Percentiles rank a stretch among this genome's conserved stretches.
These are phyloP conservation scores for Chouioia cunea DNA, from an alignment of 2,888 invertebrate species.

Conservation along the genomic window DNA sequence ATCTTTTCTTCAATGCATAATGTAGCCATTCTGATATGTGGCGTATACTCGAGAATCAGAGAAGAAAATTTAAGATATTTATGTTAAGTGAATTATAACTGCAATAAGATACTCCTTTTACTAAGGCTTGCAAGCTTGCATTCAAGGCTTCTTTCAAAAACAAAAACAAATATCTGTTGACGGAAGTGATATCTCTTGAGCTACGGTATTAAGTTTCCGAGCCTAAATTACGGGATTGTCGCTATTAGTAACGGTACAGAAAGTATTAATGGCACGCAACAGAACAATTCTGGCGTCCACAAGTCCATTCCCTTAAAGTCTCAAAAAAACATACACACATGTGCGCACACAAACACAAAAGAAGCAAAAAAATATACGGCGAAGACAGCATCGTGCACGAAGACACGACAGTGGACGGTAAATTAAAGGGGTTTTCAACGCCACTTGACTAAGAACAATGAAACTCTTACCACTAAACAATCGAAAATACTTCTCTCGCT, in stretches of 20 bases:
- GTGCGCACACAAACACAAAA: neutral
- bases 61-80: too few species aligned
- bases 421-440: constrained; percentile 44
- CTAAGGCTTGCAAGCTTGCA: too few species aligned
- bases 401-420: constrained; percentile 13
- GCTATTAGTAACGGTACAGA: constrained; percentile 39
- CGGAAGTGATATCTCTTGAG: constrained; percentile 7
- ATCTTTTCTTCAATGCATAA: neutral
- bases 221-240: constrained; percentile 40
- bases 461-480: constrained; percentile 34
- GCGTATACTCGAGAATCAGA: too few species aligned
- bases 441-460: constrained; percentile 18
- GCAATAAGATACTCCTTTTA: too few species aligned
- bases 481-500: constrained; percentile 14
- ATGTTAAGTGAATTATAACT: too few species aligned
- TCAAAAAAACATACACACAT: constrained; percentile 2
- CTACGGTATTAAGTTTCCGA: neutral
- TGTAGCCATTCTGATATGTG: too few species aligned
- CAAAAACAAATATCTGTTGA: neutral
- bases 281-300: constrained; percentile 35
- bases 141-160: constrained; percentile 17
- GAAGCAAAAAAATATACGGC: neutral
- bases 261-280: constrained; percentile 42
- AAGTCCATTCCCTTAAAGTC: neutral
- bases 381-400: neutral